A percentile compares a stretch with the other conserved stretches of the same genome.
phyloP scores from a whole-genome alignment of 2,888 invertebrate species.

The Drosophila trichaetosa region DNA sequence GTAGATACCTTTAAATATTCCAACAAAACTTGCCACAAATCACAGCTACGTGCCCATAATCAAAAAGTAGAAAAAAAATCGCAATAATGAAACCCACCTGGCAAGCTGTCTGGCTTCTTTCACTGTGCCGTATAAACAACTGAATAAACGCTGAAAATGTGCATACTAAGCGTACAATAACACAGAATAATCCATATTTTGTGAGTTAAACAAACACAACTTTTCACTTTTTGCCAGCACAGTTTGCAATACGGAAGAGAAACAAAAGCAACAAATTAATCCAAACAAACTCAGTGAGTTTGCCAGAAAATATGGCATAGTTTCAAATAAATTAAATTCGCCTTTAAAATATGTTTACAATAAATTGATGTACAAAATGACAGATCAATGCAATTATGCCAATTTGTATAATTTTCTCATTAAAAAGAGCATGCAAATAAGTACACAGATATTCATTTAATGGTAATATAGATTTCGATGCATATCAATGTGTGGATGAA shows the following conservation, averaged over 20 bases:
- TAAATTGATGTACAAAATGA: conserved; percentile 7
- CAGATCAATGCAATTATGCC: conserved; percentile 43
- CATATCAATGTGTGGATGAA: conserved; percentile 42
- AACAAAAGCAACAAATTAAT: not conserved
- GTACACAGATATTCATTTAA: conserved; percentile 35
- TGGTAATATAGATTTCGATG: conserved; percentile 48
- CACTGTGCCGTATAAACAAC: conserved; percentile 45
- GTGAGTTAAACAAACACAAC: conserved; percentile 53
- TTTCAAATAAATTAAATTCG: conserved; percentile 21
- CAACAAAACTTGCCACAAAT: conserved; percentile 18
- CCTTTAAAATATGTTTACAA: conserved; percentile 5
- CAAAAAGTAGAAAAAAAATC: not conserved
- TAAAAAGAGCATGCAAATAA: conserved; percentile 37
- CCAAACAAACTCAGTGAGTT: not conserved
- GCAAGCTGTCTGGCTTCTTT: conserved; percentile 35
- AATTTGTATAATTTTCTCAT: conserved; percentile 50
- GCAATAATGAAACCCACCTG: conserved; percentile 42
- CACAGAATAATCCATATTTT: conserved; percentile 53
- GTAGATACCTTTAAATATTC: conserved; percentile 7
- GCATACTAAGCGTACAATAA: conserved; percentile 62
- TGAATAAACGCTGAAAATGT: conserved; percentile 53
- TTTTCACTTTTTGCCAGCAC: conserved; percentile 10
- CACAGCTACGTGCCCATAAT: conserved; percentile 18
- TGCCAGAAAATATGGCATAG: not conserved
- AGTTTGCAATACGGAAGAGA: not conserved